phyloP scores from a whole-genome alignment of 2,797 vertebrate species.

The Sebastes flavidus region DNA sequence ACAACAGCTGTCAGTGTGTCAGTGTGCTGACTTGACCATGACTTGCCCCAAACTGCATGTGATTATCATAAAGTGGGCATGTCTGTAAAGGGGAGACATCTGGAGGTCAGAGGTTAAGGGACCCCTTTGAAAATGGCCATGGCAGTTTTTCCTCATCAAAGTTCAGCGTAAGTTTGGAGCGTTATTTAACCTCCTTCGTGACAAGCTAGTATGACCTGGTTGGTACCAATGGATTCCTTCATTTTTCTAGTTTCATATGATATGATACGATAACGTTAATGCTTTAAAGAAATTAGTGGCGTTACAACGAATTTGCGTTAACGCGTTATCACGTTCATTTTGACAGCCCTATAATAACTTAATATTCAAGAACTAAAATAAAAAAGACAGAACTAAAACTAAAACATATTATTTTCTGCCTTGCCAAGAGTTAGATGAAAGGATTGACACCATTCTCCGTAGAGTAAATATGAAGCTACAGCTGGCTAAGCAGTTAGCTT shows the following conservation, averaged over 20 bases:
- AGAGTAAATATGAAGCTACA: not conserved
- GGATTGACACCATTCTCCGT: not conserved
- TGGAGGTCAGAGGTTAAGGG: too few species aligned
- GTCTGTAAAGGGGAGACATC: too few species aligned
- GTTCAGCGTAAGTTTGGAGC: fast-evolving
- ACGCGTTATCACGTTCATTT: fast-evolving
- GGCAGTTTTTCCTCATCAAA: fast-evolving
- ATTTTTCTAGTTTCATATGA: too few species aligned
- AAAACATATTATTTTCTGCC: not conserved
- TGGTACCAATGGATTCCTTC: too few species aligned
- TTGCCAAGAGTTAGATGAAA: not conserved
- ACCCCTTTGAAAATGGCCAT: too few species aligned
- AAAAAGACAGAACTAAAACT: not conserved
- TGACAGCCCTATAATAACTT: not conserved
- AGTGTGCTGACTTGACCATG: too few species aligned
- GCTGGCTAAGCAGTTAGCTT: not conserved
- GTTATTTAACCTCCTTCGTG: fast-evolving
- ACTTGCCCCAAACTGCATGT: too few species aligned
- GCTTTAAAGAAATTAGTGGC: fast-evolving
- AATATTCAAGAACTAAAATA: not conserved
- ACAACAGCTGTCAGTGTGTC: too few species aligned
- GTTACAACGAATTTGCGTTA: fast-evolving
- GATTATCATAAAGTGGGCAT: too few species aligned
- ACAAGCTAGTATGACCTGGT: fast-evolving
- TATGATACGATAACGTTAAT: too few species aligned